phyloP scores from a whole-genome alignment of 2,113 vertebrate genomes.

The Leuciscus idus region DNA sequence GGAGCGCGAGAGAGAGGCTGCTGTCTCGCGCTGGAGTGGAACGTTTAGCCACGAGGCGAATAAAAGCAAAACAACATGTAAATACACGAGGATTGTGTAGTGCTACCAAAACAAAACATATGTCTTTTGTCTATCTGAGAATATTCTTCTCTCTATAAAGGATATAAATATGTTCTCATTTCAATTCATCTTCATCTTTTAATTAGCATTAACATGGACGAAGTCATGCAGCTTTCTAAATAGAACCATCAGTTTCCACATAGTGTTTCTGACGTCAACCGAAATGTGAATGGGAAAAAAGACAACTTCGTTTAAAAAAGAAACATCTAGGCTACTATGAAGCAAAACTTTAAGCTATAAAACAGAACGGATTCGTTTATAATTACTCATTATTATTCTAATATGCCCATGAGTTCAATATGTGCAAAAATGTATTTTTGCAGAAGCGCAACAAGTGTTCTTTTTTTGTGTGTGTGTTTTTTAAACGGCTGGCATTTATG shows the following conservation, averaged over 20 bases:
- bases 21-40: constrained; percentile 71
- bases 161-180: background rate
- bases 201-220: background rate
- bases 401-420: background rate
- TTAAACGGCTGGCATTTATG: background rate
- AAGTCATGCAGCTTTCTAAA: background rate
- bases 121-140: background rate
- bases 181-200: background rate
- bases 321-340: background rate
- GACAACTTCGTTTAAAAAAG: background rate
- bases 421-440: background rate
- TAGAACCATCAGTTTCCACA: background rate
- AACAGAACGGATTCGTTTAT: constrained; percentile 3
- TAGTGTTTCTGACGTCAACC: background rate
- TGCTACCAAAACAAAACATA: constrained; percentile 19
- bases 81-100: constrained; percentile 19
- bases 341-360: background rate
- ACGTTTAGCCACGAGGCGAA: constrained; percentile 75
- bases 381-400: background rate
- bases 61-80: constrained; percentile 66
- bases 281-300: background rate
- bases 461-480: too few species aligned
- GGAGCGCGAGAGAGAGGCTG: constrained; percentile 70
- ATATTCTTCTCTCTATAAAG: background rate
- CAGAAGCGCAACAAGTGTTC: constrained; percentile 24